Base-by-base conservation (phyloP, 1,140 invertebrate genomes). In the Diabrotica undecimpunctata region DNA sequence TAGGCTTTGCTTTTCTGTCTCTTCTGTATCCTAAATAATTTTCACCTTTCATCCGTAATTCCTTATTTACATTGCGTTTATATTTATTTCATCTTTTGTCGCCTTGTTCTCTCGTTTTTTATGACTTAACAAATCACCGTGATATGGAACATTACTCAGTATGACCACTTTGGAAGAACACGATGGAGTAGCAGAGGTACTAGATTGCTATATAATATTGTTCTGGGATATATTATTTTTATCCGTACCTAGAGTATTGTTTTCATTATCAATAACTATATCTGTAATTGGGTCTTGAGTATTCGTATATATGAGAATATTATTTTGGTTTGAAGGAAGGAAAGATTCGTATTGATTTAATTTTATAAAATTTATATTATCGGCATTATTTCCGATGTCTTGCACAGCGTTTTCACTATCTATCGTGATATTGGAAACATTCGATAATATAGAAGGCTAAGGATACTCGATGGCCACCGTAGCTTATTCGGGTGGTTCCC, bases 71-170 rank as follows among this genome's bases (percentile, higher is more conserved):
- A 39, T 59, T 59, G 57, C 57, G 37, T 59, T 59, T 37, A n/a
- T n/a, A n/a, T n/a, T n/a, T n/a, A n/a, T n/a, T n/a, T n/a, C 7
- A 39, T 59, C 57, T 39, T 59, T 59, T 59, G 39, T n/a, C 13
- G 57, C 57, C 37, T 59, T 59, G 37, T 59, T 59, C 37, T 59
- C 35, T 59, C 57, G 57, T 59, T 59, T 37, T 59, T 59, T 41
- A n/a, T 39, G 11, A 39, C 5, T 59, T 54, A 54, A 54, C 25
- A 35, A 54, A 54, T 3, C 53, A 54, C 53, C 53, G 2, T 54
- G 25, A 1, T 54, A 54, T 13, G 53, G 53, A 54, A 54, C 53
- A 54, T 54, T 54, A 54, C 53, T 54, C 0, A 54, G 53, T 54
- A 3, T 54, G 53, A 54, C 2, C 2, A 54, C n/a, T 54, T 54